Evolutionary conservation across 1,140 invertebrate genomes (phyloP), one percentile per base, ranked within the genome.

Genomic region (Microplitis mediator): DNA sequence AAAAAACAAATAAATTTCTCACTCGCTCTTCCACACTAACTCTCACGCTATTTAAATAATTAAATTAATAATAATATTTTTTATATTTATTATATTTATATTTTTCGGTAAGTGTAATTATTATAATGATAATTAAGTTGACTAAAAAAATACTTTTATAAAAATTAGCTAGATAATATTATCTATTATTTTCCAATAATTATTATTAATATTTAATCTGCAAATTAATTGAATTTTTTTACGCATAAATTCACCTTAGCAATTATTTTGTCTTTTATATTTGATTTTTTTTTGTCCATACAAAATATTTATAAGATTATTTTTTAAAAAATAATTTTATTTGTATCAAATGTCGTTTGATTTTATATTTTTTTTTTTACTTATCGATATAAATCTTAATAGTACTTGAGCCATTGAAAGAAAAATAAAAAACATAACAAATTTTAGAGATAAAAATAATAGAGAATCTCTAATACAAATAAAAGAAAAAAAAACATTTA

Each of bases 241-340:
- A 13, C 16, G 31, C 32, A 65, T 67, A 52, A 23, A 68, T 64
- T 79, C 77, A 81, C 79, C 81, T 81, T 79, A 81, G 80, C 75
- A 82, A 82, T 82, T 82, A 82, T 81, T 81, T 81, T 82, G 80
- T 82, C 80, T 75, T 77, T 71, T 50, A n/a, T n/a, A 13, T 56
- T 13, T 5, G 14, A 56, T n/a, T n/a, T n/a, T n/a, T n/a, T 56
- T n/a, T 13, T 16, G 14, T 56, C 14, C 4, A 34, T 51, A 34
- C 62, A 34, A 32, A 58, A 31, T 16, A 58, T 69, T 36, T 36
- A 58, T 63, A 71, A 8, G 45, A 50, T 50, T 50, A 8, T 56
- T 14, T 9, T 56, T 23, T 23, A 23, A 23, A 23, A 23, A 23
- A 23, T 23, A 23, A 23, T 23, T 23, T 23, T 23, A 23, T 23